Evolutionary conservation across 1,140 invertebrate genomes (phyloP).

Genomic region (Aphelenchoides avenae): DNA sequence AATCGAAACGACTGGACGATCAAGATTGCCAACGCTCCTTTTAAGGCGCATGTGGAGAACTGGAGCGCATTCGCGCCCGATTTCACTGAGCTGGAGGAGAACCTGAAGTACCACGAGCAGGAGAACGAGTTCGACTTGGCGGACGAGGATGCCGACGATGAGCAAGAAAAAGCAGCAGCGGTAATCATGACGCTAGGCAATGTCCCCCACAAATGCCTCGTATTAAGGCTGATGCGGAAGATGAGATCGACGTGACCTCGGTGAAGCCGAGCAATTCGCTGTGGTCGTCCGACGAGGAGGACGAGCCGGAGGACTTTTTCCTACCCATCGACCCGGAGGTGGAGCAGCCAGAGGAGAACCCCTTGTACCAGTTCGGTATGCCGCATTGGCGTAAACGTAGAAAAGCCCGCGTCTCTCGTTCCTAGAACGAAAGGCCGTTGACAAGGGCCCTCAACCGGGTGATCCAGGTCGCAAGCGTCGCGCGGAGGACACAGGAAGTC

Average conservation of each 20-base stretch:
- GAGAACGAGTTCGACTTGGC: slow-evolving; percentile 94
- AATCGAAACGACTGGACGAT: no score
- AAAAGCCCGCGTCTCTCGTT: no score
- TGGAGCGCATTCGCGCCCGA: slow-evolving; percentile 99
- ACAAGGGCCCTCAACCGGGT: no score
- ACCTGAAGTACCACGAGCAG: slow-evolving; percentile 97
- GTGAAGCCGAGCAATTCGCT: slow-evolving; percentile 32
- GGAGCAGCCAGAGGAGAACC: no score
- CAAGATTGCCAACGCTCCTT: no score
- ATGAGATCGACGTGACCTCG: slow-evolving; percentile 44
- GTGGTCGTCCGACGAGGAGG: slow-evolving; percentile 53
- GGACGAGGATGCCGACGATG: slow-evolving; percentile 75
- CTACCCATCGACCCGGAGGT: no score
- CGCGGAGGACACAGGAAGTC: no score
- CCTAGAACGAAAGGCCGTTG: no score
- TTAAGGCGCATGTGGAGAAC: slow-evolving; percentile 71
- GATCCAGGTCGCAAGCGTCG: no score
- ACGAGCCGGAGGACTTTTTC: slow-evolving; percentile 36
- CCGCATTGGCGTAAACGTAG: no score
- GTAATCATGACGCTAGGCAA: neutral
- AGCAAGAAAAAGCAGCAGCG: slow-evolving; percentile 16
- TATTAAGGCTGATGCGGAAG: slow-evolving; percentile 30
- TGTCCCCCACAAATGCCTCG: neutral
- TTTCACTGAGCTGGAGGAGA: slow-evolving; percentile 98
- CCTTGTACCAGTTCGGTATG: no score